phyloP scores from a whole-genome alignment of 1,140 invertebrate species.

The Harpegnathos saltator region DNA sequence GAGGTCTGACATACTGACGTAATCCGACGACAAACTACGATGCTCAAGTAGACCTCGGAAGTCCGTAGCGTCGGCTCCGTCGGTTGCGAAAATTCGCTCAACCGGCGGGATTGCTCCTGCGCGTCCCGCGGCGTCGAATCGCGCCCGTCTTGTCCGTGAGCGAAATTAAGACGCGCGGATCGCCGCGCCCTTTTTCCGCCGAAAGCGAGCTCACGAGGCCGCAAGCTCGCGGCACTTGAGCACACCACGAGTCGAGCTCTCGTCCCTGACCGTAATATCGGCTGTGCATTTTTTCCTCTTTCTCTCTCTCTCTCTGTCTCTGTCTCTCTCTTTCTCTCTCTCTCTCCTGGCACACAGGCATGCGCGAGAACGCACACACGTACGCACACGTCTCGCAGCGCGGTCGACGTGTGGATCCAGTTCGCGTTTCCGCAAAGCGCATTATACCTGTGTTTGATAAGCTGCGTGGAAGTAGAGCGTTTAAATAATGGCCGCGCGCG shows the following conservation, averaged over 20 bases:
- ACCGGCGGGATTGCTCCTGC: too few species aligned
- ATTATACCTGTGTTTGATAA: conserved; percentile 81
- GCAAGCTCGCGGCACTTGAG: conserved; percentile 33
- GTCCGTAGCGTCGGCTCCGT: too few species aligned
- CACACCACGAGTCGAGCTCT: conserved; percentile 47
- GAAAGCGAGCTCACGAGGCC: conserved; percentile 27
- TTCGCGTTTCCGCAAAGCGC: conserved; percentile 78
- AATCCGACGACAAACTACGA: too few species aligned
- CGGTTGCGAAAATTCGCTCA: too few species aligned
- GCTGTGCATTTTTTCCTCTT: conserved; percentile 66
- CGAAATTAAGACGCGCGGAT: conserved; percentile 14
- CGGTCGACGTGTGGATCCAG: conserved; percentile 69
- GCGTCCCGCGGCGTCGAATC: background rate
- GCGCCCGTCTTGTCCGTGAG: background rate
- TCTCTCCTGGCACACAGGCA: conserved; percentile 59
- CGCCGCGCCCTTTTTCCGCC: conserved; percentile 7
- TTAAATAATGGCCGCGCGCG: conserved; percentile 75
- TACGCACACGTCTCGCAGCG: conserved; percentile 9
- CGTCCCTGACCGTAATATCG: conserved; percentile 70
- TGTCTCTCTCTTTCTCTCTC: too few species aligned
- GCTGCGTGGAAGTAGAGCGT: conserved; percentile 79
- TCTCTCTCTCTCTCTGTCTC: too few species aligned
- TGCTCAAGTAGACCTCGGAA: too few species aligned
- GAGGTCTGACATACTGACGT: too few species aligned
- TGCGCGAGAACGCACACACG: conserved; percentile 60